These are phyloP conservation scores for Fragum fragum DNA, from an alignment of 2,888 invertebrate species.

Conservation along the genomic window DNA sequence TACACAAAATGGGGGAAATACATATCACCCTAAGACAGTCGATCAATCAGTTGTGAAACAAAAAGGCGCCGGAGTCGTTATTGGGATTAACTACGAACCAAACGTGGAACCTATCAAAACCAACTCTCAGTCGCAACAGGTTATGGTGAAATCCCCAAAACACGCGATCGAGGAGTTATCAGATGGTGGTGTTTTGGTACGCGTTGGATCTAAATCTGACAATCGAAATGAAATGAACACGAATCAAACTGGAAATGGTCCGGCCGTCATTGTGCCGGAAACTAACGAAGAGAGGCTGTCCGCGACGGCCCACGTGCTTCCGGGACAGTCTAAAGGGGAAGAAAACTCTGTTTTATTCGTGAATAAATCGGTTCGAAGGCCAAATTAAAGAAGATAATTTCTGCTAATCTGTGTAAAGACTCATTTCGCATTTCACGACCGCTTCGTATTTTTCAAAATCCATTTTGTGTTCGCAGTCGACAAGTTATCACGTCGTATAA, in stretches of 20 bases:
- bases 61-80: neutral
- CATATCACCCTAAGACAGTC: neutral
- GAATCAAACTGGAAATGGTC: neutral
- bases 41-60: neutral
- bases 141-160: neutral
- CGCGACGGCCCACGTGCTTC: constrained; percentile 18
- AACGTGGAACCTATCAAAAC: neutral
- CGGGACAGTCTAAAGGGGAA: neutral
- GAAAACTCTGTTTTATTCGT: constrained; percentile 10
- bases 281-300: constrained; percentile 2
- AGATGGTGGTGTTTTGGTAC: constrained; percentile 9
- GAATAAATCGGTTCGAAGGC: neutral
- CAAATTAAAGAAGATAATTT: neutral
- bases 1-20: neutral
- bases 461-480: too few species aligned
- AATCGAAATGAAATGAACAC: neutral
- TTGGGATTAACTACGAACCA: neutral
- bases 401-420: neutral
- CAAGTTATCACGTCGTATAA: too few species aligned
- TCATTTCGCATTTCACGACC: too few species aligned
- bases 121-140: neutral
- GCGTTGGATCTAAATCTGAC: neutral
- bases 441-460: too few species aligned
- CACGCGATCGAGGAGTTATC: neutral
- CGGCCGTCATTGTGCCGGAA: constrained; percentile 19